Conservation (phyloP, 2,113 vertebrate genomes). For the Corythoichthys intestinalis region DNA sequence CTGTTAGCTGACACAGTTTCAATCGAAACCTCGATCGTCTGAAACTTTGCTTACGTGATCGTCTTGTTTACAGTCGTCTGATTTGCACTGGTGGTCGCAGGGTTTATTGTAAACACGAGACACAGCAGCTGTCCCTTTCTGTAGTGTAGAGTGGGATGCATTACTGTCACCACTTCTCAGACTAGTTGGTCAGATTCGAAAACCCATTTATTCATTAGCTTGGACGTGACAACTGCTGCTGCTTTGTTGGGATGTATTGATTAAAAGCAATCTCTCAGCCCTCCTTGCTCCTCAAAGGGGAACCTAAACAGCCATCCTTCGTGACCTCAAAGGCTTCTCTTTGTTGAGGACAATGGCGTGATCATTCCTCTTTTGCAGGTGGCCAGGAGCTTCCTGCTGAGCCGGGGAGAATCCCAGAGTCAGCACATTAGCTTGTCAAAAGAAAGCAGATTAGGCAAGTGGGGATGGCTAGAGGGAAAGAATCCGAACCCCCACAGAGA, state of each 20-base stretch:
- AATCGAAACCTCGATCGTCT: not conserved
- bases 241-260: conserved; percentile 13
- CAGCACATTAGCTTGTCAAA: conserved; percentile 70
- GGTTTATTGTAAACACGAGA: conserved; percentile 7
- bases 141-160: not conserved
- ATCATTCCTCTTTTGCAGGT: conserved; percentile 66
- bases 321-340: conserved; percentile 39
- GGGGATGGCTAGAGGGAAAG: conserved; percentile 23
- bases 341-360: conserved; percentile 52
- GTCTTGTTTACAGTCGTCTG: conserved; percentile 9
- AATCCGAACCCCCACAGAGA: conserved; percentile 19
- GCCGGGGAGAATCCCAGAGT: conserved; percentile 50
- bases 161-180: not conserved
- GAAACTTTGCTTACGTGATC: not conserved
- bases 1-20: not conserved
- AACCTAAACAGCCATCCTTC: conserved; percentile 31
- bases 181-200: not conserved
- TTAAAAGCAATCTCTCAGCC: conserved; percentile 3
- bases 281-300: conserved; percentile 1
- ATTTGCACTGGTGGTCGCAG: not conserved
- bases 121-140: conserved; percentile 9
- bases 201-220: conserved; percentile 8
- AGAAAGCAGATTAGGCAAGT: conserved; percentile 49
- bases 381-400: conserved; percentile 61
- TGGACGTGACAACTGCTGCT: not conserved